Base-by-base conservation (phyloP, 1,140 invertebrate genomes). In the Triops longicaudatus region DNA sequence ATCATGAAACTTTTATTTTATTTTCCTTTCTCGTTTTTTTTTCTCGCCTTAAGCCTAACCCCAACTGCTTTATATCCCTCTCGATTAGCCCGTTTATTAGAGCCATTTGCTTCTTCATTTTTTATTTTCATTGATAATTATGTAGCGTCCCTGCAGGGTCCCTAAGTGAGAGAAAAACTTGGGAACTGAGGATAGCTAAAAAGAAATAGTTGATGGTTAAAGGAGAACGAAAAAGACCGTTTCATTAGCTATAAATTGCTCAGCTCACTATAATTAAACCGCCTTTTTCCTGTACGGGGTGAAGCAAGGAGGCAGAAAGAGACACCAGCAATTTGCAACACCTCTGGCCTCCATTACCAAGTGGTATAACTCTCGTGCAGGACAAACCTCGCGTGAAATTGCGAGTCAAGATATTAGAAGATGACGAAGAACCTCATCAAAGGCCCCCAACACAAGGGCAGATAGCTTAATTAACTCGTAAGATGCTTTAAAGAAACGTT, bases 91-190 rank as follows among this genome's bases (percentile, higher is more conserved):
- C 50, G 10, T 17, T 63, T 63, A 22, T 63, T 63, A 63, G 22
- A 63, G 50, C 50, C 50, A 63, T 63, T 63, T 63, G 50, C 50
- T 63, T 63, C 50, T 63, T 63, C 50, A 63, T 63, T 63, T 63
- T 63, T 63, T 63, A 63, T 63, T 63, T 63, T 63, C 50, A 63
- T 63, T 63, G 50, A 63, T 63, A 63, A 63, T 63, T 63, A 63
- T 63, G 22, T 17, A 17, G 50, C 22, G 50, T n/a, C 50, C 50
- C 50, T 63, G 50, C 50, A 22, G 50, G 50, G 50, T 22, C 50
- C 14, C 14, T 63, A 22, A 22, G 50, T 17, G 3, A 63, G 50
- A 63, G 50, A 63, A 5, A 22, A 1, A 63, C 14, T 17, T 9
- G 50, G 50, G 50, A 63, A 63, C 14, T 17, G 50, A 14, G 31